These are phyloP conservation scores for Scolopax mira DNA, from an alignment of 2,113 vertebrate species.

Conservation along the genomic window DNA sequence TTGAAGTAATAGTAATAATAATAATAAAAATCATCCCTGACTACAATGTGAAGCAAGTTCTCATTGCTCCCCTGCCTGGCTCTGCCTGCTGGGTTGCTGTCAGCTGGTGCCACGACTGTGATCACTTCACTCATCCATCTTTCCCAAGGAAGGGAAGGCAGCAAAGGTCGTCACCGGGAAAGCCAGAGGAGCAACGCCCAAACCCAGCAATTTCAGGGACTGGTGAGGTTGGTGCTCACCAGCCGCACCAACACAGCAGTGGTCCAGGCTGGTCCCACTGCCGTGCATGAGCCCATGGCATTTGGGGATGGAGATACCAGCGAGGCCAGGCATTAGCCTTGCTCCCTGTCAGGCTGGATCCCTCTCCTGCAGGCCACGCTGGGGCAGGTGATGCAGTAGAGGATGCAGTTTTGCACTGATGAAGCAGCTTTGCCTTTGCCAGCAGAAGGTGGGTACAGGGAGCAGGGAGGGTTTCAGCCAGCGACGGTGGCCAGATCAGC, in stretches of 20 bases:
- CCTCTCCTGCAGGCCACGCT: background rate
- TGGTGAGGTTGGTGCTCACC: background rate
- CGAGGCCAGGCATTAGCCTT: background rate
- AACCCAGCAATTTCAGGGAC: background rate
- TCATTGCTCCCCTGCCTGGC: background rate
- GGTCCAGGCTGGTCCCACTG: background rate
- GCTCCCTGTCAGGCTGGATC: background rate
- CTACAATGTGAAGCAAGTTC: background rate
- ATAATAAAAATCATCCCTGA: background rate
- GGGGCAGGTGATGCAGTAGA: fast-evolving
- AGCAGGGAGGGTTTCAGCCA: background rate
- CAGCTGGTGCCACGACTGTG: background rate
- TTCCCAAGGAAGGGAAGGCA: background rate
- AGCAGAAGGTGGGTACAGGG: background rate
- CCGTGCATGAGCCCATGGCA: fast-evolving
- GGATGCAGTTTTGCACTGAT: background rate
- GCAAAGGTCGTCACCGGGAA: background rate
- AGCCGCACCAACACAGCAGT: fast-evolving
- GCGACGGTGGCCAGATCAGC: background rate
- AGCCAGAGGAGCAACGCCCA: background rate
- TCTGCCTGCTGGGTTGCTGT: background rate
- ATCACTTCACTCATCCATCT: fast-evolving
- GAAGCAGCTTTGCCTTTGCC: background rate
- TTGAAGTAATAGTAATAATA: background rate
- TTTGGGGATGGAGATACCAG: background rate